phyloP scores from a whole-genome alignment of 2,797 vertebrate genomes.

The Coregonus suidteri region DNA sequence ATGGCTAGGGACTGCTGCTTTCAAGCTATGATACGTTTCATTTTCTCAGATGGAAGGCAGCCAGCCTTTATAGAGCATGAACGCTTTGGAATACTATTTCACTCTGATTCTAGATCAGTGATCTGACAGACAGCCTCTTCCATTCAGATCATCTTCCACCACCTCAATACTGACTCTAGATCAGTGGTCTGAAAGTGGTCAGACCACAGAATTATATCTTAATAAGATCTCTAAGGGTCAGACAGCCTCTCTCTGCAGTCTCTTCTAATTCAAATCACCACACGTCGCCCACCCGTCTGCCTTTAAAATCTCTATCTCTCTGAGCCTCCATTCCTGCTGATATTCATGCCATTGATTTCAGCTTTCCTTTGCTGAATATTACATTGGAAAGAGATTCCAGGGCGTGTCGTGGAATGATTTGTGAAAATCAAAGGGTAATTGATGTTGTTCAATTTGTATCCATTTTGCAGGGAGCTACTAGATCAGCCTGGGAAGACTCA shows the following conservation, averaged over 20 bases:
- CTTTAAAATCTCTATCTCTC: background rate
- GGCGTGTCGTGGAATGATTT: slow-evolving; percentile 30
- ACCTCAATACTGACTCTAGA: background rate
- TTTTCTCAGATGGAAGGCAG: too few relatives aligned
- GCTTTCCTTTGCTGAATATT: slow-evolving; percentile 46
- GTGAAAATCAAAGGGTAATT: slow-evolving; percentile 29
- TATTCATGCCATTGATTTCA: slow-evolving; percentile 35
- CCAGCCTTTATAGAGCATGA: too few relatives aligned
- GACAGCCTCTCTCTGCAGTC: too few relatives aligned
- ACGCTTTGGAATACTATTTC: too few relatives aligned
- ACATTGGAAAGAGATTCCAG: slow-evolving; percentile 31
- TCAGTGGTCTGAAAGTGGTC: background rate
- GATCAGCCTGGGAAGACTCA: background rate
- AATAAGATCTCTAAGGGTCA: too few relatives aligned
- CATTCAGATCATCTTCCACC: too few relatives aligned
- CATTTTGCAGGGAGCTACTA: slow-evolving; percentile 27
- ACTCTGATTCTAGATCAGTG: background rate
- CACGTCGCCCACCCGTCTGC: background rate
- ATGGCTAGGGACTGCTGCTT: background rate
- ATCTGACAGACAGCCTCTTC: background rate
- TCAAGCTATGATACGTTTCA: background rate
- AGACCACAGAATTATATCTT: background rate
- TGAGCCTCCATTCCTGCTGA: background rate
- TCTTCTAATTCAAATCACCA: background rate
- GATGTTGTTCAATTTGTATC: slow-evolving; percentile 41